phyloP scores from a whole-genome alignment of 2,888 invertebrate genomes.

The Crocallis elinguaria region DNA sequence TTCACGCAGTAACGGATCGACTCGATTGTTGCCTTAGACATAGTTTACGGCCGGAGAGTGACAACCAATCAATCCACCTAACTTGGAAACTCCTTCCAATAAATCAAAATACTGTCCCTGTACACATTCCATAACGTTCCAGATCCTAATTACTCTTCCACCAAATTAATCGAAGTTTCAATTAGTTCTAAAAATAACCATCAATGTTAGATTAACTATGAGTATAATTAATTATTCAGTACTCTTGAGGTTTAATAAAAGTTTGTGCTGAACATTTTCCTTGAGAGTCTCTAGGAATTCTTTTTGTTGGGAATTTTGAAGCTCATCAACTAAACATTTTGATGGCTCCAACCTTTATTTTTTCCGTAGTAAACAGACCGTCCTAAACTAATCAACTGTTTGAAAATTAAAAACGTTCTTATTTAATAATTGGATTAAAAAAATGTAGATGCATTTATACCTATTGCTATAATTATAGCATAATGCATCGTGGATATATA shows the following conservation, averaged over 20 bases:
- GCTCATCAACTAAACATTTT: slow-evolving; percentile 17
- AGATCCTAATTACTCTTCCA: slow-evolving; percentile 4
- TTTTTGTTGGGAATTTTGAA: slow-evolving; percentile 6
- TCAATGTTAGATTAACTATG: slow-evolving; percentile 7
- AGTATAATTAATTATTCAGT: slow-evolving; percentile 24
- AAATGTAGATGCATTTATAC: too few relatives aligned
- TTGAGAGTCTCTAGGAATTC: slow-evolving; percentile 1
- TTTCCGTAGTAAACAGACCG: too few relatives aligned
- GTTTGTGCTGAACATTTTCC: slow-evolving; percentile 14
- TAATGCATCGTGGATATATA: too few relatives aligned
- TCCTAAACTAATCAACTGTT: too few relatives aligned
- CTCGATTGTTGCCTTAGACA: too few relatives aligned
- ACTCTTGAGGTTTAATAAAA: slow-evolving; percentile 11
- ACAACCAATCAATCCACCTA: too few relatives aligned
- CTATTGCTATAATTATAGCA: too few relatives aligned
- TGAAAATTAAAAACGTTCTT: too few relatives aligned
- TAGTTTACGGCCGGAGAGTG: too few relatives aligned
- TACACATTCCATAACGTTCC: background rate
- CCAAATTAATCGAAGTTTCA: slow-evolving; percentile 15
- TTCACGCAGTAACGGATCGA: too few relatives aligned
- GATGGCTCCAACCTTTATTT: slow-evolving; percentile 9
- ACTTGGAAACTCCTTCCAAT: slow-evolving; percentile 3
- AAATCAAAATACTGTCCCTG: slow-evolving; percentile 4
- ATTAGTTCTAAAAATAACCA: slow-evolving; percentile 3
- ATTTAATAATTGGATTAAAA: too few relatives aligned